Base-by-base conservation (phyloP, 2,888 invertebrate genomes). In the Hirudinaria manillensis region DNA sequence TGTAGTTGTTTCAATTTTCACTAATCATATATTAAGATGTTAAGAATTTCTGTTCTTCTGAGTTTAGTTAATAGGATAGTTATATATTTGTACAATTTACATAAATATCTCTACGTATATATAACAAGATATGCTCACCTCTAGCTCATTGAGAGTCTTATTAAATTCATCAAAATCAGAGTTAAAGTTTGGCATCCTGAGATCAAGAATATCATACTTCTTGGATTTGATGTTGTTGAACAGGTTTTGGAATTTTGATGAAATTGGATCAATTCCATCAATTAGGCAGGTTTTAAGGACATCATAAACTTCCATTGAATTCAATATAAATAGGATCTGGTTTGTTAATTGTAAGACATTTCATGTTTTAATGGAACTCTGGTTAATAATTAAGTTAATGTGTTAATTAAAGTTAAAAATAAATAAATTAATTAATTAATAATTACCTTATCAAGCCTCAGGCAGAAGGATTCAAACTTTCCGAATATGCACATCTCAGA, bases 121-220 rank as follows among this genome's bases (percentile, higher is more conserved):
- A 7, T 45, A 45, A 45, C 16, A 45, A 1, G 16, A 6, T 16
- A 10, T 4, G 45, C 3, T 45, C 16, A 78, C 86, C 85, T 93
- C 92, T 27, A 91, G 89, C 76, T 89, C 89, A 3, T 88, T 89
- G 0, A 92, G 89, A 73, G 87, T 88, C 78, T 89, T 89, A 79
- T 90, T 89, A 81, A 92, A 93, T 16, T 87, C 87, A 76, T 89
- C 89, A 83, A 90, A 93, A 83, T 93, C 93, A 70, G 87, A 87
- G 80, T 93, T 91, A 82, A 93, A 93, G 81, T 89, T 89, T 0
- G 86, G 84, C 80, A 89, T 89, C 81, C 93, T 89, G 83, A 92
- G 92, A 84, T 93, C 91, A 61, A 94, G 84, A 0, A 92, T 90
- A 84, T 93, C 92, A 80, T 93, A 93, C 0, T 89, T 88, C 83